Evolutionary conservation across 2,797 vertebrate genomes (phyloP), one percentile per base, ranked within the genome.

Genomic region (Myioborus miniatus): DNA sequence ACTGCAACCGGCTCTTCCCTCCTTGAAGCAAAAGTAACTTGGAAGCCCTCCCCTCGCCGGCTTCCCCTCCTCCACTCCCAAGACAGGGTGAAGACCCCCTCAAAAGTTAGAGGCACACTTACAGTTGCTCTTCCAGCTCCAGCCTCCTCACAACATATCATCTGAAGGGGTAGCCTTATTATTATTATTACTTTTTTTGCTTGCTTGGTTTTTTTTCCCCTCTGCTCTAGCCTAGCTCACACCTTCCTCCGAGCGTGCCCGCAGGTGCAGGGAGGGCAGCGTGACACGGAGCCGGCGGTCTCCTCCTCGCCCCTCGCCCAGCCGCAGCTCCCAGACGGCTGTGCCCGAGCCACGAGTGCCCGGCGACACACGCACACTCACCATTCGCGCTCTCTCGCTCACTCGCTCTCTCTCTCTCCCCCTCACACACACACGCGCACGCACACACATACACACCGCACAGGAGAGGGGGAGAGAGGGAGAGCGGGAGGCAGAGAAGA

Each of bases 291-390:
- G 59, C 52, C 12, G 75, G 60, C 56, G 50, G 49, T 83, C 67
- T 67, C 47, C 96, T 96, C 96, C 97, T 97, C 97, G 98, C 97
- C 98, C 98, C 86, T 98, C 97, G 97, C 98, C 98, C 98, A 96
- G 96, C 97, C 97, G 97, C 97, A 96, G 97, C 97, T 98, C 98
- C 98, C 97, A 92, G 97, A 97, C 97, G 96, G 97, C 98, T 97
- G 97, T 98, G 98, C 98, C 98, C 98, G 98, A 98, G 98, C 98
- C 98, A 98, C 97, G 97, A 97, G 97, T 98, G 98, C 98, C 98
- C 98, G 97, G 98, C 98, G 98, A 97, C 98, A 94, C 96, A 89
- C 87, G 89, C 96, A 89, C 97, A 93, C 98, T 98, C 96, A 97
- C 98, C 87, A 77, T 58, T 41, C 59, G 62, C 95, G 78, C 95